These are phyloP conservation scores for Zingel zingel DNA, from an alignment of 2,113 vertebrate species.

Conservation along the genomic window DNA sequence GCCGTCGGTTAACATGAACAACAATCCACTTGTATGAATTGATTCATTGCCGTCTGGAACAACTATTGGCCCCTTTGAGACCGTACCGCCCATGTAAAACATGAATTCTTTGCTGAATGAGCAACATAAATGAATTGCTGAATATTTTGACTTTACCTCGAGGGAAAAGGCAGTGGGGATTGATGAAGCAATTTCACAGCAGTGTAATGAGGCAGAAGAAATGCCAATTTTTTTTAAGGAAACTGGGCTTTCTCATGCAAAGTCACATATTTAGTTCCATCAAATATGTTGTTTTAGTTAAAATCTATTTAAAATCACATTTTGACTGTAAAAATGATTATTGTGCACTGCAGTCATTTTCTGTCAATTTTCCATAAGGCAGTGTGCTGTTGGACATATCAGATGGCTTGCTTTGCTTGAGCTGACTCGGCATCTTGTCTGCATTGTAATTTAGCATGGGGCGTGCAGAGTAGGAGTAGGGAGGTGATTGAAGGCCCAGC, in stretches of 20 bases:
- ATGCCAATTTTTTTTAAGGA: slow-evolving; percentile 7
- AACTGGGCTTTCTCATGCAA: neutral
- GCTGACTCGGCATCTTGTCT: slow-evolving; percentile 72
- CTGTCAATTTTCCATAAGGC: slow-evolving; percentile 4
- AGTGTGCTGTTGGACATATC: slow-evolving; percentile 26
- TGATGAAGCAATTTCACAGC: slow-evolving; percentile 65
- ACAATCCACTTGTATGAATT: slow-evolving; percentile 50
- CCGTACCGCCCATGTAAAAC: slow-evolving; percentile 60
- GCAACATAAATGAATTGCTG: slow-evolving; percentile 67
- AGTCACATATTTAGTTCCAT: neutral
- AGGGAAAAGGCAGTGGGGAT: slow-evolving; percentile 50
- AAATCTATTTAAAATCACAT: neutral
- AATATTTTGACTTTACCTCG: slow-evolving; percentile 61
- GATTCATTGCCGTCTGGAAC: slow-evolving; percentile 62
- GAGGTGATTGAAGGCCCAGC: slow-evolving; percentile 58
- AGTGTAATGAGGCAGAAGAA: slow-evolving; percentile 28
- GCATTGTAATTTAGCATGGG: slow-evolving; percentile 63
- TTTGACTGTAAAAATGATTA: slow-evolving; percentile 12
- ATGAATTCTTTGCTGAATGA: slow-evolving; percentile 61
- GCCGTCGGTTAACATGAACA: slow-evolving; percentile 48
- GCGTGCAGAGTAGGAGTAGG: slow-evolving; percentile 39
- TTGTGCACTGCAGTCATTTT: slow-evolving; percentile 1
- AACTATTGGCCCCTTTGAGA: slow-evolving; percentile 61
- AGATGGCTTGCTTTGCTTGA: slow-evolving; percentile 48
- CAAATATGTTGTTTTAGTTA: neutral